Percentiles rank a stretch among this genome's conserved stretches.
Evolutionary conservation across 2,888 invertebrate genomes (phyloP).

Genomic region (Automeris io): DNA sequence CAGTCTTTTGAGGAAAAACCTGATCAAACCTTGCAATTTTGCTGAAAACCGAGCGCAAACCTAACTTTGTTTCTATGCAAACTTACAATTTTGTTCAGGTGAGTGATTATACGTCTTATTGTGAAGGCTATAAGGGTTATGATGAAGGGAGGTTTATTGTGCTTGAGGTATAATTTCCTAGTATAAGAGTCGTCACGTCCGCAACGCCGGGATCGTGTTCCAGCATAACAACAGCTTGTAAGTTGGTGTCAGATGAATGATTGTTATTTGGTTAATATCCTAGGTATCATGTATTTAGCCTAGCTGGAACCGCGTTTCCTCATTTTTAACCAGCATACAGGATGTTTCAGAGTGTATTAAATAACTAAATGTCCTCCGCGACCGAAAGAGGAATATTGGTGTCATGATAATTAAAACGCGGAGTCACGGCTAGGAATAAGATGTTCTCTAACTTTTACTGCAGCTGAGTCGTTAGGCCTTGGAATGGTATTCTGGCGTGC

Average conservation of each 20-base stretch:
- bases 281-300: slow-evolving; percentile 16
- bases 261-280: slow-evolving; percentile 31
- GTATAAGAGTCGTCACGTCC: slow-evolving; percentile 43
- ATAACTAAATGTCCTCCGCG: too few species aligned
- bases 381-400: too few species aligned
- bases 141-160: slow-evolving; percentile 13
- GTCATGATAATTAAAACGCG: too few species aligned
- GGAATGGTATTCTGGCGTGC: too few species aligned
- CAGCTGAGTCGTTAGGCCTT: too few species aligned
- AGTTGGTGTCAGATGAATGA: slow-evolving; percentile 31
- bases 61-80: not conserved
- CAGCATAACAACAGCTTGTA: slow-evolving; percentile 43
- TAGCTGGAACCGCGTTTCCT: slow-evolving; percentile 10
- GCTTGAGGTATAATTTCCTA: slow-evolving; percentile 30
- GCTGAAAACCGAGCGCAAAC: not conserved
- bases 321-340: too few species aligned
- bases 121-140: slow-evolving; percentile 9
- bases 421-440: too few species aligned
- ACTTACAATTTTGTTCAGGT: not conserved
- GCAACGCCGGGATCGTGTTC: slow-evolving; percentile 37
- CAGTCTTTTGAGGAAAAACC: not conserved
- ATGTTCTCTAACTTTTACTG: too few species aligned
- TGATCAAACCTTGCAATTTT: not conserved
- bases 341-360: too few species aligned
- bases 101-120: slow-evolving; percentile 15